These are phyloP conservation scores for Malurus splendens DNA, from an alignment of 2,797 vertebrate genomes.

Conservation along the genomic window DNA sequence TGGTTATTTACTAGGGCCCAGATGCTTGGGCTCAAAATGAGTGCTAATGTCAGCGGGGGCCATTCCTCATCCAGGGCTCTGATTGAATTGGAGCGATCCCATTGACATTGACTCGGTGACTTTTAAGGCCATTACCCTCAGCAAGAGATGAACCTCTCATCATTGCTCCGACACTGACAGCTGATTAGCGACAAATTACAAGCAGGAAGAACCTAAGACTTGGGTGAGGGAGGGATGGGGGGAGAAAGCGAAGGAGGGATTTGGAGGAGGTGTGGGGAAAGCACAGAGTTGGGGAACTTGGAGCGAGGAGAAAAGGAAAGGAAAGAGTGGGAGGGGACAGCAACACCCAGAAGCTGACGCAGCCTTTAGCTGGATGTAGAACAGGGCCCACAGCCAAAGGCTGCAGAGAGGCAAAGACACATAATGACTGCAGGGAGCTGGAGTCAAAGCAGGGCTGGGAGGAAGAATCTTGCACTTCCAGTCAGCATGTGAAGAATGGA, in stretches of 20 bases:
- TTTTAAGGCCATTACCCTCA: slow-evolving; percentile 99
- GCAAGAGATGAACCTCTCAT: slow-evolving; percentile 92
- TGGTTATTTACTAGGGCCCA: slow-evolving; percentile 99
- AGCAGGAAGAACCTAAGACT: slow-evolving; percentile 79
- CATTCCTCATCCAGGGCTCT: slow-evolving; percentile 91
- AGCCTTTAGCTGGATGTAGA: not conserved
- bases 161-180: slow-evolving; percentile 88
- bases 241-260: not conserved
- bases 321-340: not conserved
- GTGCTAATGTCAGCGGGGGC: slow-evolving; percentile 98
- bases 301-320: not conserved
- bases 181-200: slow-evolving; percentile 98
- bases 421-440: not conserved
- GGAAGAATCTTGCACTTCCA: not conserved
- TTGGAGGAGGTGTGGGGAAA: not conserved
- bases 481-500: not conserved
- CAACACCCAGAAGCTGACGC: not conserved
- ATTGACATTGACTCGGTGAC: slow-evolving; percentile 99
- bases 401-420: not conserved
- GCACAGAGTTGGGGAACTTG: not conserved
- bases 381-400: not conserved
- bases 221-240: not conserved
- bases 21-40: slow-evolving; percentile 99
- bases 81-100: slow-evolving; percentile 97
- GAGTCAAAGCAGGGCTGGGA: not conserved